Base-by-base conservation (phyloP, 2,113 vertebrate species). In the Xenus cinereus region DNA sequence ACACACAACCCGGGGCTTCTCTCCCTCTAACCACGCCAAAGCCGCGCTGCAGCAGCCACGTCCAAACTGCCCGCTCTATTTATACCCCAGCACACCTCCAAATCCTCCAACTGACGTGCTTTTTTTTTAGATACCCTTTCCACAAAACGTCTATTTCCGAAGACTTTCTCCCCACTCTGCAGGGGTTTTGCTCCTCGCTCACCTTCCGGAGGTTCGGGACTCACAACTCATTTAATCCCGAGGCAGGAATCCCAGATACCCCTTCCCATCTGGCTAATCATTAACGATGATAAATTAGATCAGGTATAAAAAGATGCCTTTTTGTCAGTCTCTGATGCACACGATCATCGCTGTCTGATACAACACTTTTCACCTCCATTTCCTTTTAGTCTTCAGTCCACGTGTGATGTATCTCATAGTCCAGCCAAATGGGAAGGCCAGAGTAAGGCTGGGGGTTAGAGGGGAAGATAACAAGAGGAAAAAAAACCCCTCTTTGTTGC, bases 331-430 rank as follows among this genome's bases (percentile, higher is more conserved):
- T 28, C 0, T 2, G 46, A 21, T 18, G 35, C 30, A 12, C 2
- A 39, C 10, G 37, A 45, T 7, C 73, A 27, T 4, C 5, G 2
- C 60, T 14, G 33, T 6, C 37, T 12, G 15, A 74, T 5, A 48
- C 85, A 37, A 27, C 35, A 9, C 46, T 51, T 48, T 28, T 14
- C 56, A 12, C n/a, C 50, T 27, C 10, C 64, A 16, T 20, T 54
- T 64, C 74, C 56, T 54, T 67, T 50, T 8, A 0, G 0, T 16
- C 57, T 37, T 50, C 4, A 11, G 37, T 50, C 54, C 39, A 30
- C 0, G 0, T 13, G 33, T 2, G 50, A 43, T 4, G 11, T 1
- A 1, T 37, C 48, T 62, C 76, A 8, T 0, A 35, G 27, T 5
- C 14, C 12, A 69, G 15, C 30, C 62, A 18, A 72, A 39, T 0